phyloP scores from a whole-genome alignment of 2,888 invertebrate species.

The Mellilla xanthometata region DNA sequence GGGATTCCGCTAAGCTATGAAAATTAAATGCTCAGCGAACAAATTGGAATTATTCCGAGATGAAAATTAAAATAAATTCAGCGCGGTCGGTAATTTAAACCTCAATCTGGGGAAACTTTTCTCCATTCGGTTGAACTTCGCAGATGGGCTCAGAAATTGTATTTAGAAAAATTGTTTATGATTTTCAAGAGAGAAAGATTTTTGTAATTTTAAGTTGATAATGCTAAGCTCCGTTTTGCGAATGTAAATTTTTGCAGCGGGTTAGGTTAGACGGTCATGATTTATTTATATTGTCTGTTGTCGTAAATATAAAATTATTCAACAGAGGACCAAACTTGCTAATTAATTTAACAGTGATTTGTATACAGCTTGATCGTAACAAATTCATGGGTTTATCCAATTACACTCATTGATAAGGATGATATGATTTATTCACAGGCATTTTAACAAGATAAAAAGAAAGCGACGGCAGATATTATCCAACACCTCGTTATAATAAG shows the following conservation, averaged over 20 bases:
- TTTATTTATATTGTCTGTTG: conserved; percentile 7
- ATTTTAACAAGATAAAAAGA: too few relatives aligned
- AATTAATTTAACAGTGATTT: too few relatives aligned
- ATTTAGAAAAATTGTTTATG: conserved; percentile 26
- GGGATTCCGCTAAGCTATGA: conserved; percentile 63
- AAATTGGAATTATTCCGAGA: conserved; percentile 60
- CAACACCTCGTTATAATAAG: conserved; percentile 6
- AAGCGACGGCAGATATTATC: background rate
- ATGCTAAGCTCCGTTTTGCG: conserved; percentile 7
- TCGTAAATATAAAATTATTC: conserved; percentile 1
- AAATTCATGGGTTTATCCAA: too few relatives aligned
- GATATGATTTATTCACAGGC: too few relatives aligned
- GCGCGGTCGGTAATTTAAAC: conserved; percentile 53
- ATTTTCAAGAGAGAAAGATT: conserved; percentile 10
- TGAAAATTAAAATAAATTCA: conserved; percentile 63
- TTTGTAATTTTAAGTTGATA: conserved; percentile 13
- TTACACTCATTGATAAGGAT: too few relatives aligned
- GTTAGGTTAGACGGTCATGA: background rate
- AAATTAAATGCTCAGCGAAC: conserved; percentile 61
- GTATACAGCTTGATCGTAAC: too few relatives aligned
- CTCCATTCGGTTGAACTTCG: conserved; percentile 43
- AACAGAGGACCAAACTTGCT: too few relatives aligned
- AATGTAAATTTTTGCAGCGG: conserved; percentile 14
- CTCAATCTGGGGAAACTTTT: conserved; percentile 50
- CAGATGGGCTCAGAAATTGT: conserved; percentile 32